Conservation (phyloP, 2,888 invertebrate species). For the Apodemia mormo region DNA sequence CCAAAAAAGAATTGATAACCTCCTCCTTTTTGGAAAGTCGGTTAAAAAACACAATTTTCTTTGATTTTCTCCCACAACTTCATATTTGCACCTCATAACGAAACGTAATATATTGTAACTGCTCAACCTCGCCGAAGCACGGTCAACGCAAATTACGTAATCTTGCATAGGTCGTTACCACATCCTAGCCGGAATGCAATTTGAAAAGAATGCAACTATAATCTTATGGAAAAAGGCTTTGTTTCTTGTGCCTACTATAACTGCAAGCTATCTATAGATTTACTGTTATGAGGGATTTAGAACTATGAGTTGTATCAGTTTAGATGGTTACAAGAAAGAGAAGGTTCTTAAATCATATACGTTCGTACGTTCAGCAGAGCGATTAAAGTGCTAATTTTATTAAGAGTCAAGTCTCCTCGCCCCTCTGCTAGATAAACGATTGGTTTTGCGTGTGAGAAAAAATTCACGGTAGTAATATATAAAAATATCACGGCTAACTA, state of each 20-base stretch:
- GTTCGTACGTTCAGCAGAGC: no score
- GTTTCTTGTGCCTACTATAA: background rate
- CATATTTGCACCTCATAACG: constrained; percentile 7
- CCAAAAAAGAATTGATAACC: no score
- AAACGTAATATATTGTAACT: constrained; percentile 13
- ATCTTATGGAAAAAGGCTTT: constrained; percentile 14
- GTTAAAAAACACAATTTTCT: background rate
- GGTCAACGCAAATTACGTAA: constrained; percentile 47
- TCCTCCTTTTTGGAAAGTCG: no score
- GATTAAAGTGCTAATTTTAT: no score
- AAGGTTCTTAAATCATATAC: no score
- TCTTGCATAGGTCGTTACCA: constrained; percentile 51
- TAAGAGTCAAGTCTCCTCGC: no score
- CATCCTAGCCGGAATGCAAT: constrained; percentile 50
- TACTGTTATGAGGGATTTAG: background rate
- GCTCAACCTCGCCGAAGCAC: constrained; percentile 2
- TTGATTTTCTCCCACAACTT: background rate
- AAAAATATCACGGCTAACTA: no score
- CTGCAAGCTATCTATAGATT: background rate
- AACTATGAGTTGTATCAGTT: no score
- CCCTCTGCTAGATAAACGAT: no score
- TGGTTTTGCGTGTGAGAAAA: no score
- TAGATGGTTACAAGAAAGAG: no score
- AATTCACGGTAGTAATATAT: no score
- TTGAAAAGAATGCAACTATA: constrained; percentile 48